Evolutionary conservation across 2,888 invertebrate genomes (phyloP).

Genomic region (Pristionchus mayeri): DNA sequence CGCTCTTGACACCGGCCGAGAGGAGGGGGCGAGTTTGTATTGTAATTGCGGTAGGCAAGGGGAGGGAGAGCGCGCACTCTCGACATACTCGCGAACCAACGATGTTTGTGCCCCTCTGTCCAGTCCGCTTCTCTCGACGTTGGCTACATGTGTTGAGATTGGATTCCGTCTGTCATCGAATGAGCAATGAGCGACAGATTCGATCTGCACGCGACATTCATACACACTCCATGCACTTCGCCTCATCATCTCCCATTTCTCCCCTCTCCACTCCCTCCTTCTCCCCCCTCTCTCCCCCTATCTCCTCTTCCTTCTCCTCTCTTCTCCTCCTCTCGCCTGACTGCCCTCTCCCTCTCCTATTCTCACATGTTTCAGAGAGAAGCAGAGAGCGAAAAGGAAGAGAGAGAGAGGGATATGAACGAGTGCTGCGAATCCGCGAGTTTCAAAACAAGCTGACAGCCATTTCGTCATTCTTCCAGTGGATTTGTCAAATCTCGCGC

Average conservation of each 20-base stretch:
- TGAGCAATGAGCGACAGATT: conserved; percentile 24
- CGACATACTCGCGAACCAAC: neutral
- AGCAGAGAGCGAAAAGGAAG: neutral
- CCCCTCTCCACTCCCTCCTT: conserved; percentile 30
- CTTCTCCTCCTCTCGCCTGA: neutral
- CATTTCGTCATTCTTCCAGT: neutral
- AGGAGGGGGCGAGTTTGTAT: conserved; percentile 24
- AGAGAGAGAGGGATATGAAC: conserved; percentile 17
- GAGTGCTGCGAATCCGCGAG: conserved; percentile 45
- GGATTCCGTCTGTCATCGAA: no score
- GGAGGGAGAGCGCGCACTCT: neutral
- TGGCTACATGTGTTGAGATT: no score
- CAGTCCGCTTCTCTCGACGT: neutral
- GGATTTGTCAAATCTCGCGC: neutral
- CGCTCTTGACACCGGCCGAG: conserved; percentile 20
- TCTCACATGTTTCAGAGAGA: conserved; percentile 53
- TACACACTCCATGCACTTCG: conserved; percentile 19
- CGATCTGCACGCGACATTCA: conserved; percentile 20
- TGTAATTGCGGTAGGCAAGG: conserved; percentile 15
- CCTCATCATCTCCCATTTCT: conserved; percentile 32
- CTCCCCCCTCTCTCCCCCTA: conserved; percentile 31
- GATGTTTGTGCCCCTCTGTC: neutral
- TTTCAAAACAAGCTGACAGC: conserved; percentile 47
- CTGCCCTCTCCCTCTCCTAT: conserved; percentile 50
- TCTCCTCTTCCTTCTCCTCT: conserved; percentile 22